phyloP scores from a whole-genome alignment of 2,113 vertebrate genomes.

The Bos taurus region DNA sequence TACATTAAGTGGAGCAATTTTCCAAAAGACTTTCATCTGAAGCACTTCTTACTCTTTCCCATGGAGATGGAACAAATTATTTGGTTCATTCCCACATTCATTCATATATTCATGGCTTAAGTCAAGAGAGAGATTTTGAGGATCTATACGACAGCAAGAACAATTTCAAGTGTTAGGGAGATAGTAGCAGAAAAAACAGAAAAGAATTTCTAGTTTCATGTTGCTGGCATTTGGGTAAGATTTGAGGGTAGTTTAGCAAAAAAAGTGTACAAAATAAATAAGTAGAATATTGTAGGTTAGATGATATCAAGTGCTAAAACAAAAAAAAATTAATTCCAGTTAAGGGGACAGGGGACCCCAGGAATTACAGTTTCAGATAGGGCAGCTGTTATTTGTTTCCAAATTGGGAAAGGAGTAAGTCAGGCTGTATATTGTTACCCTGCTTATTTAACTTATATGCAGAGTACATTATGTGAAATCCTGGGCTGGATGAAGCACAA shows the following conservation, averaged over 20 bases:
- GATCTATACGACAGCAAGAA: neutral
- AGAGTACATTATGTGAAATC: neutral
- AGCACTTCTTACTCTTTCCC: neutral
- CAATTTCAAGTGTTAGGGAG: neutral
- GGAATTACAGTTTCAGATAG: neutral
- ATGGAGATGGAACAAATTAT: neutral
- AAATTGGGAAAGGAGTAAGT: neutral
- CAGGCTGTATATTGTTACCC: neutral
- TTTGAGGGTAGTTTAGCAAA: neutral
- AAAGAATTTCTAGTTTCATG: neutral
- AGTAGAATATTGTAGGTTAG: neutral
- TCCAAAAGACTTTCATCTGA: constrained; percentile 18
- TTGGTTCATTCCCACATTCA: neutral
- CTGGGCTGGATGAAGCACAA: neutral
- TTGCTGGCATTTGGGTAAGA: neutral
- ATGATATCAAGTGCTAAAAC: neutral
- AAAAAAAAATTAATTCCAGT: neutral
- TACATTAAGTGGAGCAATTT: constrained; percentile 26
- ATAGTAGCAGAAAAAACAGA: neutral
- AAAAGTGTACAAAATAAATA: neutral
- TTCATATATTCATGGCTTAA: neutral
- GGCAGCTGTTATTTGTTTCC: neutral
- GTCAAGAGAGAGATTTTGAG: neutral
- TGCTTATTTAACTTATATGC: neutral
- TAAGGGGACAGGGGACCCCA: neutral